phyloP scores from a whole-genome alignment of 2,888 invertebrate genomes.

The Pyrocoelia pectoralis region DNA sequence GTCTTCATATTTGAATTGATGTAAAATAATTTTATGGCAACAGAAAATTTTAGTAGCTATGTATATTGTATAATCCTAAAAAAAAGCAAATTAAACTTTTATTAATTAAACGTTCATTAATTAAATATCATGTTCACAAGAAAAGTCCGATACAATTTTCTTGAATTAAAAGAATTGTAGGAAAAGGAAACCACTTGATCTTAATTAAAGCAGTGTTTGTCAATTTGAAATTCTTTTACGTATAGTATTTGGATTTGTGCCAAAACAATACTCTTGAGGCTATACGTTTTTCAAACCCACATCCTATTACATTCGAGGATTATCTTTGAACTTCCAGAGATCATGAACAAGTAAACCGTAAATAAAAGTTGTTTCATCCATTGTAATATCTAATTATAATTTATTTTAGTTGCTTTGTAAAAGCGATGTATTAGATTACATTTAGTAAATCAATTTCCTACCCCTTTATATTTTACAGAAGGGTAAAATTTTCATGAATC shows the following conservation, averaged over 20 bases:
- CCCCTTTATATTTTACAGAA: no score
- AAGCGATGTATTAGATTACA: no score
- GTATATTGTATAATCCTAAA: not conserved
- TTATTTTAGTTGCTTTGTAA: no score
- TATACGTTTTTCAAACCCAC: conserved; percentile 13
- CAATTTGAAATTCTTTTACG: conserved; percentile 15
- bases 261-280: conserved; percentile 18
- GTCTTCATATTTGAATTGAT: not conserved
- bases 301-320: conserved; percentile 10
- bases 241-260: conserved; percentile 16
- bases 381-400: no score
- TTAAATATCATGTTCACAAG: conserved; percentile 1
- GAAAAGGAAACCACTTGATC: conserved; percentile 8
- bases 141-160: not conserved
- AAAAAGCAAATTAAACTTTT: not conserved
- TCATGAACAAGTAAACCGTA: not conserved
- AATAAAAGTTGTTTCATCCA: no score
- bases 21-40: not conserved
- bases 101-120: not conserved
- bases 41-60: no score
- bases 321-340: not conserved
- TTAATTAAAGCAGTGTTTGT: conserved; percentile 13
- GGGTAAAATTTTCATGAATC: no score
- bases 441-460: no score
- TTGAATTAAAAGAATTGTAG: conserved; percentile 2